Base-by-base conservation (phyloP, 2,797 vertebrate genomes). In the Heteromormyrus szaboi region DNA sequence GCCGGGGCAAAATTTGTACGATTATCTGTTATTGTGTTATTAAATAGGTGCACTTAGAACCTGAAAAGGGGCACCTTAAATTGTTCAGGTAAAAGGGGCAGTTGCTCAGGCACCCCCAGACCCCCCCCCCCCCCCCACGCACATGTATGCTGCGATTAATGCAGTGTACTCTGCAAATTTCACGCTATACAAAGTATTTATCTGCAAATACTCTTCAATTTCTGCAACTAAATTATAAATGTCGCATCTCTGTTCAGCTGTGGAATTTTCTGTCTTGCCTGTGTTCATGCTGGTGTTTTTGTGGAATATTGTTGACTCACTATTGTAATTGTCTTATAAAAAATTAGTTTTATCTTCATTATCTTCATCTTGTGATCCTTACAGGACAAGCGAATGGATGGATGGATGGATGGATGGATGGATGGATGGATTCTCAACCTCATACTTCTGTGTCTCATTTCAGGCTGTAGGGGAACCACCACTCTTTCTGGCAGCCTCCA, bases 391-490 rank as follows among this genome's bases (percentile, higher is more conserved):
- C 54, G n/a, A 19, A n/a, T 59, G 12, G 68, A 76, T 76, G 37
- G 33, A 29, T 72, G 65, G 65, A 12, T 72, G 65, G 65, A 12
- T 68, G 65, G 65, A 33, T 37, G 22, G 59, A 29, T 76, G 25
- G 62, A 33, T 72, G 22, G 59, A 25, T 68, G 1, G 50, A 53
- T 19, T 22, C 17, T 44, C 5, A 44, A 19, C 72, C 37, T 44
- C 14, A n/a, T 8, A 44, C 33, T 86, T 8, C 86, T 29, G 33
- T 25, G 37, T 25, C 50, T 87, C 19, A 90, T 4, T 89, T 0
- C 85, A 99, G 98, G 98, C 97, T 41, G 97, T 99, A 0, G 98
- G 98, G 0, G 98, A 99, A 89, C 98, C 98, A 0, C 98, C 98
- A 8, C 96, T 99, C 12, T 99, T 99, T 92, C 93, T 99, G 90